Conservation (phyloP, 2,888 invertebrate species). For the Xiphydria camelus region DNA sequence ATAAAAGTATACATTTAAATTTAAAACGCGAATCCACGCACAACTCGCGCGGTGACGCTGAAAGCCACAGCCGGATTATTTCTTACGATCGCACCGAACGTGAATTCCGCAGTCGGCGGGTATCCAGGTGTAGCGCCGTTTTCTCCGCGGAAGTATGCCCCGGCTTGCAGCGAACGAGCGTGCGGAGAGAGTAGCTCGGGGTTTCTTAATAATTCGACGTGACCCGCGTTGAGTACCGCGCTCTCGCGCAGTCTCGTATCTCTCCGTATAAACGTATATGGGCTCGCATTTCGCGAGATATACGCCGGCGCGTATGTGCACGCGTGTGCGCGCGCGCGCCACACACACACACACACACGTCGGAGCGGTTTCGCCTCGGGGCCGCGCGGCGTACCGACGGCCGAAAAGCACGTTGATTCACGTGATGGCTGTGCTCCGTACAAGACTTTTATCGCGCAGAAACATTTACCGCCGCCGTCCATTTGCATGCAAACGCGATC, state of each 20-base stretch:
- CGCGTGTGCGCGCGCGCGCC: too few relatives aligned
- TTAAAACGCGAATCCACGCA: too few relatives aligned
- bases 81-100: too few relatives aligned
- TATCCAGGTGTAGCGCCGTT: too few relatives aligned
- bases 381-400: background rate
- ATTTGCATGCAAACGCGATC: constrained; percentile 53
- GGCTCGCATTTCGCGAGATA: too few relatives aligned
- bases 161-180: constrained; percentile 12
- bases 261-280: background rate
- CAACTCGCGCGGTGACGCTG: too few relatives aligned
- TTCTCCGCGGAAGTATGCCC: too few relatives aligned
- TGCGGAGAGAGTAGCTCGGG: constrained; percentile 40
- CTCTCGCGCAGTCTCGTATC: background rate
- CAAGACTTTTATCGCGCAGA: constrained; percentile 51
- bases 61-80: too few relatives aligned
- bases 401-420: constrained; percentile 43
- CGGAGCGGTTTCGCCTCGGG: background rate
- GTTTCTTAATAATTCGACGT: constrained; percentile 51
- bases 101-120: too few relatives aligned
- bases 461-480: constrained; percentile 47
- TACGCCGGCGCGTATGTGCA: too few relatives aligned
- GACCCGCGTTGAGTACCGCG: too few relatives aligned
- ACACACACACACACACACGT: background rate
- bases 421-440: constrained; percentile 37
- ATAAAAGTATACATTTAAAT: too few relatives aligned